Evolutionary conservation across 2,888 invertebrate genomes (phyloP).

Genomic region (Kuschelorhynchus macadamiae): DNA sequence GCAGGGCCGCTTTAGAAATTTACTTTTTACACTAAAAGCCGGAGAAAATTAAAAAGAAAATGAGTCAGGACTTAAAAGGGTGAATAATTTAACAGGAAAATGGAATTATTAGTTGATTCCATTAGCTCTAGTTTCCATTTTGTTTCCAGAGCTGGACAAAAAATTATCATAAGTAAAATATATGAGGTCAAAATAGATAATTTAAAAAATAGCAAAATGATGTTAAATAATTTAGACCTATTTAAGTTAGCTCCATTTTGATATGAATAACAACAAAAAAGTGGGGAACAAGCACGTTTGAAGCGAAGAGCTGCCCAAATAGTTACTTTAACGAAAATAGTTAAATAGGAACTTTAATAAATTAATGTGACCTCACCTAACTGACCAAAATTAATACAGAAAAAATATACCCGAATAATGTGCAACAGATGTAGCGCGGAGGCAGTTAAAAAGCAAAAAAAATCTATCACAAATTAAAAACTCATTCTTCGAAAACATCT

Average conservation of each 20-base stretch:
- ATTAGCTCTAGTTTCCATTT: slow-evolving; percentile 1
- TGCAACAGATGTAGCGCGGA: slow-evolving; percentile 8
- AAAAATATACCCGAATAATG: no score
- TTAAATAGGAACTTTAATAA: no score
- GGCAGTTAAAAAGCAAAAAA: slow-evolving; percentile 3
- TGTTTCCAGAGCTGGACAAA: background rate
- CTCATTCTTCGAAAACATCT: slow-evolving; percentile 36
- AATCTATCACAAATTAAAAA: slow-evolving; percentile 29
- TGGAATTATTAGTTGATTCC: slow-evolving; percentile 10
- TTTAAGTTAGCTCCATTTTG: no score
- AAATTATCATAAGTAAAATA: background rate
- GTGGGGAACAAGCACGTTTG: no score
- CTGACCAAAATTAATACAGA: no score
- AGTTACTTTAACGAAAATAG: no score
- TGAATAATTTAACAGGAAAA: slow-evolving; percentile 23
- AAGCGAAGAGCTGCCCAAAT: no score
- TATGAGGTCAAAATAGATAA: no score
- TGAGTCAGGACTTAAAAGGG: slow-evolving; percentile 13
- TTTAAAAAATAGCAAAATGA: no score
- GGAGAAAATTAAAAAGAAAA: slow-evolving; percentile 26
- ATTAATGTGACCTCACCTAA: no score
- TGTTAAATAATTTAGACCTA: no score
- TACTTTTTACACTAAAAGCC: slow-evolving; percentile 29
- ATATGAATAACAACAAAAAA: no score
- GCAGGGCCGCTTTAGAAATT: slow-evolving; percentile 29